Percentiles rank a stretch among this genome's conserved stretches.
These are phyloP conservation scores for Acrocera orbiculus DNA, from an alignment of 2,888 invertebrate genomes.

Conservation along the genomic window DNA sequence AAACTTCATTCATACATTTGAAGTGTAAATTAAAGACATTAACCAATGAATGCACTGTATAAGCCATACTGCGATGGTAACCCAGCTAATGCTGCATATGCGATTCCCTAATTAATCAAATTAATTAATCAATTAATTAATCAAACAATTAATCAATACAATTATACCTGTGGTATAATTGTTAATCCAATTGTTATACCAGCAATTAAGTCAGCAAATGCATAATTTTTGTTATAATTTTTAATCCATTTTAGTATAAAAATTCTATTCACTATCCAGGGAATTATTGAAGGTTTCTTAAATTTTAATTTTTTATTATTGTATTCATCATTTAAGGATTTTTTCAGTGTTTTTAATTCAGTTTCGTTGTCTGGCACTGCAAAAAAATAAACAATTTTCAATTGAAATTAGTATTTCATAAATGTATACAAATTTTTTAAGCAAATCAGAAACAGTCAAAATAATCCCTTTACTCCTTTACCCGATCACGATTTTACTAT, in stretches of 20 bases:
- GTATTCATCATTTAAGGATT: constrained; percentile 1
- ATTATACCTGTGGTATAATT: constrained; percentile 81
- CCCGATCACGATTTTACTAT: too few relatives aligned
- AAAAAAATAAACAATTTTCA: too few relatives aligned
- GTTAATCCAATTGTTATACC: constrained; percentile 80
- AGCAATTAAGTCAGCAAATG: constrained; percentile 67
- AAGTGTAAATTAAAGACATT: neutral
- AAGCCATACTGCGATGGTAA: constrained; percentile 80
- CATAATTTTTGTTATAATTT: constrained; percentile 46
- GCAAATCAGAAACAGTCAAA: too few relatives aligned
- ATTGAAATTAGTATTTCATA: too few relatives aligned
- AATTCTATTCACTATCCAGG: constrained; percentile 27
- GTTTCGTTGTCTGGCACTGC: constrained; percentile 4
- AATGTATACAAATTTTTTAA: too few relatives aligned
- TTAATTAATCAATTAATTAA: constrained; percentile 21
- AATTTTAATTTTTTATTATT: constrained; percentile 1
- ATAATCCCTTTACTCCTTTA: too few relatives aligned
- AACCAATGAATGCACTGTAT: constrained; percentile 76
- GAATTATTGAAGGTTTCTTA: constrained; percentile 1
- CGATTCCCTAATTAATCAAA: too few relatives aligned
- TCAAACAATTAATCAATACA: too few relatives aligned
- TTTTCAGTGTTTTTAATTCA: constrained; percentile 3
- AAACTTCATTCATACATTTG: neutral
- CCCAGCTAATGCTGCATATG: constrained; percentile 70
- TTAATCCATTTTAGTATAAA: constrained; percentile 48